Evolutionary conservation across 2,113 vertebrate genomes (phyloP), one percentile per base, ranked within the genome.

Genomic region (Paralichthys olivaceus): DNA sequence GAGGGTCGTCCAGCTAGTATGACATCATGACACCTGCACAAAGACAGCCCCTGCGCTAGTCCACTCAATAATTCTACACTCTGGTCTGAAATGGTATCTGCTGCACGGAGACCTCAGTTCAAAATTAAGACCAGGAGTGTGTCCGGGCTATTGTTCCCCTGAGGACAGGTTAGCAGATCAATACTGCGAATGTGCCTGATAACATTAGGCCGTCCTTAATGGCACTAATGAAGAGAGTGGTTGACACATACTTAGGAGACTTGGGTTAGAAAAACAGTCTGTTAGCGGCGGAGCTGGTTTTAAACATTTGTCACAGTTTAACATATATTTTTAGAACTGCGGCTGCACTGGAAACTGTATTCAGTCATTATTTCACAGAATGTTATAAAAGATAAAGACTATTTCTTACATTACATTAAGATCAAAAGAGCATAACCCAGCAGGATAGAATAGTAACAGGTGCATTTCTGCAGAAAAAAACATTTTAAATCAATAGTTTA

Each of bases 151-250:
- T 68, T 29, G 76, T 59, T 47, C 85, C 77, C 65, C 23, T 56
- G 84, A 76, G 84, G 83, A 56, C n/a, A 74, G 84, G 82, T 77
- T 37, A 71, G 69, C 54, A 0, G 90, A 90, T 92, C 89, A 51
- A 93, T 93, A 83, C 37, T 1, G 37, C 60, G 77, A 67, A 75
- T 71, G 74, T 87, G 72, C 77, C 80, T 87, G 87, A 92, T 90
- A 79, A 90, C 88, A 83, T 93, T 88, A 92, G 51, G 65, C 54
- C 13, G 3, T 12, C 64, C 60, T 87, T 90, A 92, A 89, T 86
- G 83, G 81, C 83, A 70, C 86, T 91, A 93, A 93, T 93, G 87
- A 93, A 92, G 90, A 90, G 90, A 86, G 84, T 26, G 72, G 78
- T 57, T 69, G 85, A 88, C 73, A 83, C 73, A 77, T 65, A 73